phyloP scores from a whole-genome alignment of 2,797 vertebrate species.

The Smutsia temminckii region DNA sequence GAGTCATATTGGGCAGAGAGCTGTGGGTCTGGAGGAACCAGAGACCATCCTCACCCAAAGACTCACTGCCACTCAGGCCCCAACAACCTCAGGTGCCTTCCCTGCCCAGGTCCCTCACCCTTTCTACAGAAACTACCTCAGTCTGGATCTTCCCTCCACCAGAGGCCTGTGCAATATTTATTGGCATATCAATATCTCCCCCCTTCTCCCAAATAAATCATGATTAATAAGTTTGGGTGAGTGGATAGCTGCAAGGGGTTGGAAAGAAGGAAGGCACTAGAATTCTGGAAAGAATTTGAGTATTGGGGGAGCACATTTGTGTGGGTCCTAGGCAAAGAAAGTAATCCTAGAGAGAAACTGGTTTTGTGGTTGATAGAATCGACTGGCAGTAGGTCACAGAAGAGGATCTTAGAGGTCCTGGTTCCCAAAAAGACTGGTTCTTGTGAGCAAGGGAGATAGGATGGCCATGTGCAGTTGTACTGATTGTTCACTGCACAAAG shows the following conservation, averaged over 20 bases:
- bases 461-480: neutral
- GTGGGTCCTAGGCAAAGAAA: neutral
- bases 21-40: neutral
- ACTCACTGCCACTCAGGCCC: neutral
- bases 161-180: slow-evolving; percentile 57
- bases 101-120: neutral
- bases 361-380: neutral
- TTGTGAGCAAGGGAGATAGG: neutral
- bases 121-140: slow-evolving; percentile 62
- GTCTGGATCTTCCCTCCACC: neutral
- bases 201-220: slow-evolving; percentile 64
- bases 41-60: neutral
- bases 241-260: neutral
- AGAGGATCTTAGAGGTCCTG: neutral
- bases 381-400: neutral
- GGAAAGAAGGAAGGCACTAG: neutral
- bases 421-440: neutral
- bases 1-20: neutral
- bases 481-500: neutral
- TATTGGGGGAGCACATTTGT: neutral
- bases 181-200: neutral
- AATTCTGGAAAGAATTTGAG: neutral
- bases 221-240: neutral
- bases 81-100: slow-evolving; percentile 43
- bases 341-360: neutral